Evolutionary conservation across 1,140 invertebrate genomes (phyloP).

Genomic region (Laupala kohalensis): DNA sequence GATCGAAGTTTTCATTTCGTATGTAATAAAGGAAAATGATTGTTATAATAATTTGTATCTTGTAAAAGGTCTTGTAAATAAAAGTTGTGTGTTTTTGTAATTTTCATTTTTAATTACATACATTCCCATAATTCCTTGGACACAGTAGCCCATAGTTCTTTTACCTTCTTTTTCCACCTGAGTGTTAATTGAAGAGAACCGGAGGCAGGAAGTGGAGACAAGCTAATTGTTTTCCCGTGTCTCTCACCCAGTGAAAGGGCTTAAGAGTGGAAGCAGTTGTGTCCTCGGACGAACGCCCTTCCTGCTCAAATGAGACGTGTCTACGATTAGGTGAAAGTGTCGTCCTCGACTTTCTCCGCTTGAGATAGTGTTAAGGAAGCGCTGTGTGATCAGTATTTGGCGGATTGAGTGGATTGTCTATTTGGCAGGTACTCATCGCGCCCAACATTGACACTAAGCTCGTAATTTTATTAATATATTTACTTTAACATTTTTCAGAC

Average conservation of each 20-base stretch:
- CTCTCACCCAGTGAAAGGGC: background rate
- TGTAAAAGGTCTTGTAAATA: background rate
- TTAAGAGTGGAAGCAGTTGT: background rate
- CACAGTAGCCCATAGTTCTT: background rate
- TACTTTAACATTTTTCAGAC: too few species aligned
- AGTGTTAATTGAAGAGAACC: background rate
- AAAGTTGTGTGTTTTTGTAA: background rate
- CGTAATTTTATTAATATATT: too few species aligned
- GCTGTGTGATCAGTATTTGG: too few species aligned
- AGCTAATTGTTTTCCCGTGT: background rate
- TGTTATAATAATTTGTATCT: background rate
- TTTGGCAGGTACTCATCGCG: too few species aligned
- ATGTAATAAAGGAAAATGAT: background rate
- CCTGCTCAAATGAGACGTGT: background rate
- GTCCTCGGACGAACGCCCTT: background rate
- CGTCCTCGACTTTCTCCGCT: background rate
- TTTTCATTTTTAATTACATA: background rate
- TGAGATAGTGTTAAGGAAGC: too few species aligned
- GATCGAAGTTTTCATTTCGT: background rate
- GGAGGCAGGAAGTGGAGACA: background rate
- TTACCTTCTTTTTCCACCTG: background rate
- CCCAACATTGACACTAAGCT: too few species aligned
- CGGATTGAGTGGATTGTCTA: too few species aligned
- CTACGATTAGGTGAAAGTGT: background rate
- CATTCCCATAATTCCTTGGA: background rate